phyloP scores from a whole-genome alignment of 2,113 vertebrate species.

The Colinus virginianus region DNA sequence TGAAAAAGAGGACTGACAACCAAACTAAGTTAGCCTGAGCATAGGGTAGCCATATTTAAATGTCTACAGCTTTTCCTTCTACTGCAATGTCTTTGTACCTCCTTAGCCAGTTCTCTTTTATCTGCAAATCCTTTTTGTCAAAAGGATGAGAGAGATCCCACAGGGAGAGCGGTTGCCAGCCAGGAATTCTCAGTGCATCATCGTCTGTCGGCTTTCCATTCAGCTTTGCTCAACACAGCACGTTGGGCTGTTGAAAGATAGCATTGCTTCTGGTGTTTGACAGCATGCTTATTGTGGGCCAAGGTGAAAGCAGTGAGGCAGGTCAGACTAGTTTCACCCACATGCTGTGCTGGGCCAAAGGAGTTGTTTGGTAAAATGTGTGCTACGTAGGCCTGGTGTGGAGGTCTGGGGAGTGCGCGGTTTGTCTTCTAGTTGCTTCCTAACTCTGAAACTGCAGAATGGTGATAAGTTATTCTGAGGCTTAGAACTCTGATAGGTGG shows the following conservation, averaged over 20 bases:
- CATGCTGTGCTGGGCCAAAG: background rate
- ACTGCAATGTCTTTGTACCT: background rate
- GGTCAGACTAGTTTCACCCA: slow-evolving; percentile 57
- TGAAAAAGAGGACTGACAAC: background rate
- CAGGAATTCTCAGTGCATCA: background rate
- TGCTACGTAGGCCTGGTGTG: background rate
- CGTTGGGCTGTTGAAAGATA: background rate
- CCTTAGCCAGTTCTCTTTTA: background rate
- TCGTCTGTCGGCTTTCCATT: background rate
- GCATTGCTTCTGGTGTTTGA: slow-evolving; percentile 12
- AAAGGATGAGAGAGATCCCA: background rate
- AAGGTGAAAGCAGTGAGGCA: slow-evolving; percentile 38
- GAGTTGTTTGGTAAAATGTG: background rate
- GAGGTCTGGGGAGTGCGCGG: background rate
- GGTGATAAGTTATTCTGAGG: background rate
- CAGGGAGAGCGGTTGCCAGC: background rate
- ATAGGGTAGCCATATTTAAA: background rate
- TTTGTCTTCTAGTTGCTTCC: background rate
- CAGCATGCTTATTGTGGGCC: background rate
- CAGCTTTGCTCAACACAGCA: background rate
- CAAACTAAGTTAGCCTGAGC: background rate
- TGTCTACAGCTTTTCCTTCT: background rate
- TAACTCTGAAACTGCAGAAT: background rate
- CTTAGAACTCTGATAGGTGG: background rate
- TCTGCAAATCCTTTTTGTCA: background rate